Percentiles rank a stretch among this genome's conserved stretches.
Evolutionary conservation across 2,113 vertebrate genomes (phyloP).

Genomic region (Herpailurus yagouaroundi): DNA sequence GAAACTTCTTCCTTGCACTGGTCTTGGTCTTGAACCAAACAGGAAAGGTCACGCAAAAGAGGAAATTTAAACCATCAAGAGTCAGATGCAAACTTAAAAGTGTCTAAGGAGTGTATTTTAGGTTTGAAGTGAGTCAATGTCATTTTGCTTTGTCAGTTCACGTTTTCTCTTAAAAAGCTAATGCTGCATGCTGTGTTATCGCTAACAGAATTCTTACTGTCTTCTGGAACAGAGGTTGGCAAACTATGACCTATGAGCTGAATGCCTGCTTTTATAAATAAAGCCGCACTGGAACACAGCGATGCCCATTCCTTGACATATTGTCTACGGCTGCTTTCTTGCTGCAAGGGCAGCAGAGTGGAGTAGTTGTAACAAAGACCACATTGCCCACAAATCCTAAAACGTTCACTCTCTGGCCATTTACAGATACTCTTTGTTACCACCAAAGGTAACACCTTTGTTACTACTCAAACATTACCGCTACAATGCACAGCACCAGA

Average conservation of each 20-base stretch:
- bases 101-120: not conserved
- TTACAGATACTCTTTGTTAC: not conserved
- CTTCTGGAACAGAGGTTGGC: not conserved
- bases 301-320: not conserved
- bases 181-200: not conserved
- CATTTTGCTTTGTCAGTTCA: not conserved
- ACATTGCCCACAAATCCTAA: not conserved
- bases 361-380: not conserved
- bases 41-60: conserved; percentile 12
- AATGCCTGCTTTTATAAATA: conserved; percentile 50
- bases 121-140: not conserved
- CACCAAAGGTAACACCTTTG: not conserved
- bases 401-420: not conserved
- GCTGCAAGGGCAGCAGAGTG: not conserved
- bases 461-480: not conserved
- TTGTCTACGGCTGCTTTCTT: not conserved
- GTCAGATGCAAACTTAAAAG: not conserved
- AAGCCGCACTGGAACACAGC: not conserved
- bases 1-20: not conserved
- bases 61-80: not conserved
- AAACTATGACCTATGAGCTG: not conserved
- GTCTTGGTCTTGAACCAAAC: not conserved
- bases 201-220: not conserved
- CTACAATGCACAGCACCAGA: not conserved
- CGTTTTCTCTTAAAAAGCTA: not conserved